Evolutionary conservation across 2,797 vertebrate genomes (phyloP), one percentile per base, ranked within the genome.

Genomic region (Microchirus variegatus): DNA sequence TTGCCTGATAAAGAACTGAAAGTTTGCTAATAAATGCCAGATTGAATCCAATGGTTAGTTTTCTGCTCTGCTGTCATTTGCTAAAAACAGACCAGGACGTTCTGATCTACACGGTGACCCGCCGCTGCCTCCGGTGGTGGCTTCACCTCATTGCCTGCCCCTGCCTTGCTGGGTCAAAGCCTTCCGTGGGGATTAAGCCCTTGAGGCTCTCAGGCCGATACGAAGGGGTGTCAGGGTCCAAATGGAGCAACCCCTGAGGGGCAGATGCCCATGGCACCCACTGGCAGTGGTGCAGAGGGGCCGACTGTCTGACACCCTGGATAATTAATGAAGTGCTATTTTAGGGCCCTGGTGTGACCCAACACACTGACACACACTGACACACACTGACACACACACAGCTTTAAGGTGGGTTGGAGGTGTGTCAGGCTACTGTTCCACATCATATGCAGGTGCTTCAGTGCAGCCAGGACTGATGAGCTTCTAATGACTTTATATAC

Each of bases 271-370:
- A 69, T 67, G 70, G 76, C 78, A 79, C 84, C 84, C 81, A 71
- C 78, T 79, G 85, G 82, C 75, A 77, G 59, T 53, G 66, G 70
- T 71, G 74, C 74, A 58, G 67, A 31, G 41, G 54, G 74, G 78
- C 80, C 64, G 61, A 43, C 69, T 72, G 75, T 60, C 64, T 64
- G 83, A 86, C 75, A 78, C 80, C 79, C 53, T 55, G 71, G 83
- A 90, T 92, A 91, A 92, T 81, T 91, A 92, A 94, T 92, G 90
- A 89, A 88, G 84, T 70, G 80, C 90, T 93, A 91, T 93, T 93
- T 93, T 77, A 84, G 85, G 81, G 80, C 84, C 80, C 66, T 40
- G 35, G 74, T 75, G 73, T 90, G 88, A 90, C 90, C 84, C 75
- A 61, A 67, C 70, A 61, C 62, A 57, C 56, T 62, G 3, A 54